These are phyloP conservation scores for Epizoanthus ramosus DNA, from an alignment of 92 coral and sea anemone genomes.

Conservation along the genomic window DNA sequence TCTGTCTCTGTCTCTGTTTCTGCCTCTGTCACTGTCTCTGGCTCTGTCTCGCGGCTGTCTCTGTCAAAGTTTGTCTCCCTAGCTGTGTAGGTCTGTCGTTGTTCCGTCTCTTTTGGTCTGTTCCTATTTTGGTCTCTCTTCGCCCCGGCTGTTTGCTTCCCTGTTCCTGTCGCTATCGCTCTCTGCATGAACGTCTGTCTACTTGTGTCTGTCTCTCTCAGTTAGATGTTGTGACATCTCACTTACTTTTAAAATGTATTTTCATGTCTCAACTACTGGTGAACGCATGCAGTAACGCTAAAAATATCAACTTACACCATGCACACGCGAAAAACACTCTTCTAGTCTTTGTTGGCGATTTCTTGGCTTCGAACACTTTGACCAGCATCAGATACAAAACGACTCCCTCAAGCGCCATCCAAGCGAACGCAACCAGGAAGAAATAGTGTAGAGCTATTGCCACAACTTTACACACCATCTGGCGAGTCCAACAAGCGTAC, in stretches of 20 bases:
- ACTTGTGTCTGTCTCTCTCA: too few species aligned
- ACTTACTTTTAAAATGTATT: not conserved
- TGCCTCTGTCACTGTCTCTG: too few species aligned
- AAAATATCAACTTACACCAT: constrained; percentile 77
- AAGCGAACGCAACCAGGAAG: constrained; percentile 87
- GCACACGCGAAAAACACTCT: constrained; percentile 79
- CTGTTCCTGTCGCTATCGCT: too few species aligned
- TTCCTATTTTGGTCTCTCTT: too few species aligned
- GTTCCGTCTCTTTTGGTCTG: too few species aligned
- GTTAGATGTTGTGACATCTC: too few species aligned
- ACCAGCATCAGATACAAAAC: constrained; percentile 91
- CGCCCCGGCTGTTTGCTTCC: too few species aligned
- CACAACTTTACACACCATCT: constrained; percentile 83
- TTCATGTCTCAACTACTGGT: not conserved
- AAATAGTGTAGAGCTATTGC: constrained; percentile 86
- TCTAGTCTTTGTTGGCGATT: constrained; percentile 73
- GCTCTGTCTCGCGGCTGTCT: too few species aligned
- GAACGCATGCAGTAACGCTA: not conserved
- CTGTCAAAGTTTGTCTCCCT: too few species aligned
- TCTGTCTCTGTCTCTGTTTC: too few species aligned
- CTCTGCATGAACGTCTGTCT: too few species aligned
- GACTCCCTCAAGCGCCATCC: constrained; percentile 99
- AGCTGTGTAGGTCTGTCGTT: too few species aligned
- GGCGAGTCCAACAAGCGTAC: not conserved
- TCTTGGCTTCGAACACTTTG: constrained; percentile 92